phyloP scores from a whole-genome alignment of 2,888 invertebrate genomes.

The Geophilus truncorum region DNA sequence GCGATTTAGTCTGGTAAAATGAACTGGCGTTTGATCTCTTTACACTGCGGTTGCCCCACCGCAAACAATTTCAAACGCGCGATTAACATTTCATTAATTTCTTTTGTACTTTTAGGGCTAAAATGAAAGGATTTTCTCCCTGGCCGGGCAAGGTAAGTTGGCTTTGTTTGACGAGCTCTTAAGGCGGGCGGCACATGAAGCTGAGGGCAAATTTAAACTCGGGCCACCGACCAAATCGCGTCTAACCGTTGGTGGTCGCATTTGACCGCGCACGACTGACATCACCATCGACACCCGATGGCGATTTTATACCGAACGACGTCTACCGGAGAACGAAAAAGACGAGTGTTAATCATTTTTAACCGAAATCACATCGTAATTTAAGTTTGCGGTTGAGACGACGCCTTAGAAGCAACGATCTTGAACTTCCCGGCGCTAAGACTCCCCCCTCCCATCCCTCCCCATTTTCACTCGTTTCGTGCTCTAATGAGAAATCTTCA shows the following conservation, averaged over 20 bases:
- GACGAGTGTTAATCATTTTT: no score
- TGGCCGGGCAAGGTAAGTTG: slow-evolving; percentile 92
- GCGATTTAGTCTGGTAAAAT: slow-evolving; percentile 63
- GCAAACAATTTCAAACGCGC: not conserved
- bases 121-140: slow-evolving; percentile 94
- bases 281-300: no score
- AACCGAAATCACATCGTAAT: no score
- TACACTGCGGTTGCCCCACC: not conserved
- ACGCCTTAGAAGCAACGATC: not conserved
- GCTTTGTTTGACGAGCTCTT: slow-evolving; percentile 31
- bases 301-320: no score
- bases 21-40: not conserved
- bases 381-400: not conserved
- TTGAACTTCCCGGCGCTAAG: not conserved
- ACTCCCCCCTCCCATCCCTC: not conserved
- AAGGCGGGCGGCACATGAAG: slow-evolving; percentile 13
- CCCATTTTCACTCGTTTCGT: no score
- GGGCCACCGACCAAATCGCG: not conserved
- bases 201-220: slow-evolving; percentile 28
- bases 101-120: slow-evolving; percentile 71
- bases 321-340: no score
- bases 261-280: not conserved
- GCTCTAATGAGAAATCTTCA: no score
- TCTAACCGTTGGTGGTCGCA: not conserved
- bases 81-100: slow-evolving; percentile 36